Evolutionary conservation across 1,140 invertebrate genomes (phyloP).

Genomic region (Whitmania pigra): DNA sequence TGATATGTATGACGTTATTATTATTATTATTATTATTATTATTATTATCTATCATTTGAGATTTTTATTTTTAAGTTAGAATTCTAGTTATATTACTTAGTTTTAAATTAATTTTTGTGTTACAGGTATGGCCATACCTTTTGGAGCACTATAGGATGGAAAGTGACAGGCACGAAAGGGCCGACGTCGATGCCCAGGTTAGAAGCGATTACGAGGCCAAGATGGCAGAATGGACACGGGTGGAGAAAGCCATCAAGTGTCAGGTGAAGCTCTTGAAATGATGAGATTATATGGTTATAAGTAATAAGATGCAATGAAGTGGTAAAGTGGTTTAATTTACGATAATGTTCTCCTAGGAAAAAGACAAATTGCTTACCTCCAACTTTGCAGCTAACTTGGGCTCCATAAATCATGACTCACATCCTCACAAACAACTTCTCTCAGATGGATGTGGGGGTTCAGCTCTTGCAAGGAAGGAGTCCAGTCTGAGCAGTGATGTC

Average conservation of each 20-base stretch:
- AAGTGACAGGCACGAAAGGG: constrained; percentile 55
- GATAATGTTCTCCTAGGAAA: not conserved
- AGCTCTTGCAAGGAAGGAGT: constrained; percentile 41
- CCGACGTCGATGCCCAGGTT: constrained; percentile 53
- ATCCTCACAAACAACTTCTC: not conserved
- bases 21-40: not conserved
- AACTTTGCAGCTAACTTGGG: no score
- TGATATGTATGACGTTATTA: not conserved
- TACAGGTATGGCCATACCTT: constrained; percentile 73
- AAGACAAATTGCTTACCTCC: no score
- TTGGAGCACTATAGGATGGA: constrained; percentile 72
- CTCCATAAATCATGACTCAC: no score
- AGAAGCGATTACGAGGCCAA: constrained; percentile 68
- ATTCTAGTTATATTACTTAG: not conserved
- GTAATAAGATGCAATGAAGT: not conserved
- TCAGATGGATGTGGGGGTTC: constrained; percentile 36
- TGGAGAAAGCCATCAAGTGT: constrained; percentile 77
- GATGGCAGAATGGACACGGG: constrained; percentile 84
- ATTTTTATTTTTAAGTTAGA: no score
- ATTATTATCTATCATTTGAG: no score
- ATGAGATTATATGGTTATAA: constrained; percentile 37
- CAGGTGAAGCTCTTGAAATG: constrained; percentile 54
- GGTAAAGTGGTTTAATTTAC: no score
- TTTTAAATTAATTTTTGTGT: constrained; percentile 9
- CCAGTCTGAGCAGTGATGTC: constrained; percentile 50